These are phyloP conservation scores for Mergus octosetaceus DNA, from an alignment of 2,797 vertebrate genomes.

Conservation along the genomic window DNA sequence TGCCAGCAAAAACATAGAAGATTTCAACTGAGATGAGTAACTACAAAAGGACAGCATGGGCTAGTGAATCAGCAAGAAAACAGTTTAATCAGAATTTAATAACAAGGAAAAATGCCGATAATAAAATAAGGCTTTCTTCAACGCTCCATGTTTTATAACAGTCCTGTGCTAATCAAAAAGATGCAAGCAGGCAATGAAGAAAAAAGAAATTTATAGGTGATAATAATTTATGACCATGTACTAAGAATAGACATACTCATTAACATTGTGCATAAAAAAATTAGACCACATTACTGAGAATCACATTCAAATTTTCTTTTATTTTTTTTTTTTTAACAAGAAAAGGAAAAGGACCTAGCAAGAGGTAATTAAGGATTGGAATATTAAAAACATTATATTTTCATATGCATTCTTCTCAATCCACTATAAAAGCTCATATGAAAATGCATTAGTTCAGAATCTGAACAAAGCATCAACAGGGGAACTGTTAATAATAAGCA, in stretches of 20 bases:
- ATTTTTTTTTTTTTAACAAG: neutral
- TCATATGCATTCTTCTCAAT: neutral
- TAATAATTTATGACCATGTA: slow-evolving; percentile 32
- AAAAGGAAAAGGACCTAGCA: neutral
- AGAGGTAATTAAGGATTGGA: neutral
- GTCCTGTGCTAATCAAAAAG: neutral
- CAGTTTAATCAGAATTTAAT: neutral
- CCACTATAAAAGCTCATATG: neutral
- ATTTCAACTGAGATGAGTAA: neutral
- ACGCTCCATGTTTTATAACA: neutral
- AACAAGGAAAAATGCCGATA: neutral
- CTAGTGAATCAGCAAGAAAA: neutral
- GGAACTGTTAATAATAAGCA: slow-evolving; percentile 26
- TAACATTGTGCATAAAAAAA: slow-evolving; percentile 1
- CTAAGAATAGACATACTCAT: slow-evolving; percentile 54
- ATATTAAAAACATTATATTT: neutral
- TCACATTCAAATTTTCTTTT: neutral
- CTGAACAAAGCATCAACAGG: neutral
- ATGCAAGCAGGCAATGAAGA: neutral
- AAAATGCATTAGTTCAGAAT: slow-evolving; percentile 36
- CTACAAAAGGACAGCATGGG: neutral
- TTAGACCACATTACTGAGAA: neutral
- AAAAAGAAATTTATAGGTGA: slow-evolving; percentile 34
- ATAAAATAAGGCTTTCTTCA: neutral
- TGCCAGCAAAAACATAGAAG: neutral